Conservation (phyloP, 2,113 vertebrate species). For the Ciconia stormi region DNA sequence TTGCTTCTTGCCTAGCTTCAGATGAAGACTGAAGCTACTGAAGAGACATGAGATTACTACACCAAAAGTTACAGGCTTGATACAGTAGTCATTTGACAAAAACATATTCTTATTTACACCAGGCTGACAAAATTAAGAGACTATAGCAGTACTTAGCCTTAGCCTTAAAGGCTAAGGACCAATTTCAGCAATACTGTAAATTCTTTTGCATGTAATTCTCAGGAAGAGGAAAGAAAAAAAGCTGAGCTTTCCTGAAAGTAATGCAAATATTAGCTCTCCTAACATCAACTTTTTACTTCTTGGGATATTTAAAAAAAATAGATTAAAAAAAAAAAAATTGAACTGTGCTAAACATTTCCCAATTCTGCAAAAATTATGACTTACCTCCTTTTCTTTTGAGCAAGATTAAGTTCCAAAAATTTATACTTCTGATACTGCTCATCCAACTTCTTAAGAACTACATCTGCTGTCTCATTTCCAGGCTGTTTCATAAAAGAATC, state of each 20-base stretch:
- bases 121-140: neutral
- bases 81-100: neutral
- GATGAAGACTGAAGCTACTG: neutral
- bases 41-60: neutral
- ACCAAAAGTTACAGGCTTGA: neutral
- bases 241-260: neutral
- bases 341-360: neutral
- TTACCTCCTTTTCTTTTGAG: conserved; percentile 95
- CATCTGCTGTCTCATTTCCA: conserved; percentile 93
- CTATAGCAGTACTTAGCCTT: neutral
- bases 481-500: conserved; percentile 96
- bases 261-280: neutral
- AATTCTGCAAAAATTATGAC: neutral
- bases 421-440: conserved; percentile 99
- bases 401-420: conserved; percentile 98
- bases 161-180: neutral
- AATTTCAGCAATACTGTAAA: neutral
- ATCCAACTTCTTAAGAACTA: conserved; percentile 89
- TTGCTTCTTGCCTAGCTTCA: neutral
- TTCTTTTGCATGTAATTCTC: neutral
- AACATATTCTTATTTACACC: neutral
- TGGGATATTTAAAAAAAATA: neutral
- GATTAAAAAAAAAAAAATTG: neutral
- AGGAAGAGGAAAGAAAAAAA: neutral
- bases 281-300: neutral